Conservation (phyloP, 2,888 invertebrate species). For the Leucophora obtusa region DNA sequence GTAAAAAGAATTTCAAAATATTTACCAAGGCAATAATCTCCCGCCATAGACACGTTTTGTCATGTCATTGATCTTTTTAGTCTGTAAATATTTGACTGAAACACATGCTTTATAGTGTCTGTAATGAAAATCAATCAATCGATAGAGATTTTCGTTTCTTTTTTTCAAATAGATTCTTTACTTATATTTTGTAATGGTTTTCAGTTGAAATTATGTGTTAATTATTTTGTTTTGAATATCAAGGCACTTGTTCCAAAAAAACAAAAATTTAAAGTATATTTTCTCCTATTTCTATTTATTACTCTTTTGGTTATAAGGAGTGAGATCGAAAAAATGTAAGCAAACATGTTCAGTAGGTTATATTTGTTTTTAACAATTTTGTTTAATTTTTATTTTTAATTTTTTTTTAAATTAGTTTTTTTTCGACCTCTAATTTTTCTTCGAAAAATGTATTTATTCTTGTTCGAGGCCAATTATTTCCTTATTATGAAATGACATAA, state of each 20-base stretch:
- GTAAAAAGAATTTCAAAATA: slow-evolving; percentile 10
- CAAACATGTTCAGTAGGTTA: too few relatives aligned
- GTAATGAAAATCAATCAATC: slow-evolving; percentile 25
- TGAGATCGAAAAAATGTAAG: too few relatives aligned
- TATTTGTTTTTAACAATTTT: too few relatives aligned
- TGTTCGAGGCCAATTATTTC: too few relatives aligned
- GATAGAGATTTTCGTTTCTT: slow-evolving; percentile 14
- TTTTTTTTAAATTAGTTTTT: too few relatives aligned
- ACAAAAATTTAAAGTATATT: slow-evolving; percentile 13
- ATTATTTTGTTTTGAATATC: slow-evolving; percentile 27
- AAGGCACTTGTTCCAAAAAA: slow-evolving; percentile 30
- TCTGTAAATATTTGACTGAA: neutral
- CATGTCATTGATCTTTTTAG: slow-evolving; percentile 55
- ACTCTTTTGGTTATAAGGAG: neutral
- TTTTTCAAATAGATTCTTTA: neutral
- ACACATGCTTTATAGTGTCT: neutral
- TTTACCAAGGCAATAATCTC: slow-evolving; percentile 18
- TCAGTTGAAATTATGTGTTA: slow-evolving; percentile 21
- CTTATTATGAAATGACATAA: too few relatives aligned
- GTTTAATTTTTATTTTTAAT: too few relatives aligned
- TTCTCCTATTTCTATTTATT: slow-evolving; percentile 16
- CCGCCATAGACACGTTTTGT: slow-evolving; percentile 21
- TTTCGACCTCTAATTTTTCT: too few relatives aligned
- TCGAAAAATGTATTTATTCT: too few relatives aligned
- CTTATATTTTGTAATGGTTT: slow-evolving; percentile 5